Evolutionary conservation across 2,113 vertebrate genomes (phyloP).

Genomic region (Trematomus loennbergii): DNA sequence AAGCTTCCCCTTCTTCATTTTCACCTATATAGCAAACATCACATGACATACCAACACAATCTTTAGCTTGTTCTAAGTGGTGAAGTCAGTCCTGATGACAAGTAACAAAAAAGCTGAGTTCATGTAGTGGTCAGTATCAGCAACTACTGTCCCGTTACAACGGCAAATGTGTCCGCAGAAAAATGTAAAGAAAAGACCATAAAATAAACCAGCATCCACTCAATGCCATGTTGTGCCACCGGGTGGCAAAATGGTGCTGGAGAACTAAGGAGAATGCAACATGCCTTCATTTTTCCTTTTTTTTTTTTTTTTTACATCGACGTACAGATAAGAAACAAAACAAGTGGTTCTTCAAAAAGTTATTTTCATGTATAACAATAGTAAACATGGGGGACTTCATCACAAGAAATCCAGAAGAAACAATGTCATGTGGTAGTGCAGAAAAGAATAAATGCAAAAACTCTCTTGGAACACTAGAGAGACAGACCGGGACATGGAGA

Average conservation of each 20-base stretch:
- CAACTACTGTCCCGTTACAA: conserved; percentile 65
- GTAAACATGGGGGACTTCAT: conserved; percentile 68
- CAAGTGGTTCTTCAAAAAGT: conserved; percentile 61
- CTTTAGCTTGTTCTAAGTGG: conserved; percentile 53
- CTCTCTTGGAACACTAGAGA: conserved; percentile 77
- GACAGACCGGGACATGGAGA: conserved; percentile 44
- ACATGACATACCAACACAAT: conserved; percentile 58
- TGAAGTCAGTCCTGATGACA: conserved; percentile 55
- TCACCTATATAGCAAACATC: conserved; percentile 60
- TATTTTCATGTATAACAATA: conserved; percentile 66
- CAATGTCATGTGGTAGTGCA: conserved; percentile 80
- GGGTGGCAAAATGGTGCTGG: conserved; percentile 68
- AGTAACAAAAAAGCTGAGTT: conserved; percentile 33
- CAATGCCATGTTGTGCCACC: conserved; percentile 71
- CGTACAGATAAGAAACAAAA: conserved; percentile 61
- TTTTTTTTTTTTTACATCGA: conserved; percentile 47
- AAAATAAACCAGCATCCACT: conserved; percentile 61
- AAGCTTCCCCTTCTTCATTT: conserved; percentile 41
- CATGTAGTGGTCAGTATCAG: conserved; percentile 50
- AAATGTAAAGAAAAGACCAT: conserved; percentile 49
- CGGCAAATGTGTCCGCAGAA: conserved; percentile 46
- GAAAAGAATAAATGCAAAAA: conserved; percentile 84
- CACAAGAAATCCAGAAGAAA: conserved; percentile 55
- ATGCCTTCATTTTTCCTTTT: conserved; percentile 62
- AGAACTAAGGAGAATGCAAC: conserved; percentile 65